Evolutionary conservation across 2,888 invertebrate genomes (phyloP).

Genomic region (Ashinkailepas kermadecensis): DNA sequence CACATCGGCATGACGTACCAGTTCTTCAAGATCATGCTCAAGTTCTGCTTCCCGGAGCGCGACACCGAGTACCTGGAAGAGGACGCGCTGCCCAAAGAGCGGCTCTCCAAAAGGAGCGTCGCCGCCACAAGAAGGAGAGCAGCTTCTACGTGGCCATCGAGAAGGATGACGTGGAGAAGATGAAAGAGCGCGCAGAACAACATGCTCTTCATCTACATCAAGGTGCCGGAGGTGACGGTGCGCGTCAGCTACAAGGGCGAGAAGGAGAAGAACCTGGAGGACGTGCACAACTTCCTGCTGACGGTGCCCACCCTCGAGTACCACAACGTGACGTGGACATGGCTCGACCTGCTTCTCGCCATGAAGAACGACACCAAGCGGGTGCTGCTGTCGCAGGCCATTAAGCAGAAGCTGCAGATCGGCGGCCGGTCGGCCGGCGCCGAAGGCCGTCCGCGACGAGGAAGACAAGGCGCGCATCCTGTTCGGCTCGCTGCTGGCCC

Average conservation of each 20-base stretch:
- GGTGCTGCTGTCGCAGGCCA: slow-evolving; percentile 81
- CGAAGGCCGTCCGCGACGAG: slow-evolving; percentile 29
- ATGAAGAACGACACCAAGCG: slow-evolving; percentile 89
- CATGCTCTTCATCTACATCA: slow-evolving; percentile 96
- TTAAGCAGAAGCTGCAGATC: slow-evolving; percentile 78
- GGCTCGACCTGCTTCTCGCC: slow-evolving; percentile 92
- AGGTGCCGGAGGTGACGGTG: slow-evolving; percentile 94
- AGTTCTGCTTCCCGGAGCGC: slow-evolving; percentile 94
- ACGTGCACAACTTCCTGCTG: slow-evolving; percentile 86
- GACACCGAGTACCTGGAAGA: slow-evolving; percentile 76
- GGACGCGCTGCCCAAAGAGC: slow-evolving; percentile 38
- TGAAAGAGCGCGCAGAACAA: slow-evolving; percentile 98
- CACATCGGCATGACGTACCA: slow-evolving; percentile 89
- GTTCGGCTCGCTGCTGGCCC: slow-evolving; percentile 28
- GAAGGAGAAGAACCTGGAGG: slow-evolving; percentile 95
- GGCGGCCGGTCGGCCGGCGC: slow-evolving; percentile 29
- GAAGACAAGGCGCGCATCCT: slow-evolving; percentile 34
- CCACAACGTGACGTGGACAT: slow-evolving; percentile 99
- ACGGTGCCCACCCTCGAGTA: slow-evolving; percentile 84
- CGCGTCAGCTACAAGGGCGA: slow-evolving; percentile 92
- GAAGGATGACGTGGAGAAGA: slow-evolving; percentile 92
- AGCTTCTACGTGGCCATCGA: slow-evolving; percentile 81
- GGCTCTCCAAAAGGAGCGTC: background rate
- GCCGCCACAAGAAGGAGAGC: slow-evolving; percentile 57
- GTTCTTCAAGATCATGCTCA: slow-evolving; percentile 93